Evolutionary conservation across 2,888 invertebrate genomes (phyloP), one percentile per base, ranked within the genome.

Genomic region (Aromia moschata): DNA sequence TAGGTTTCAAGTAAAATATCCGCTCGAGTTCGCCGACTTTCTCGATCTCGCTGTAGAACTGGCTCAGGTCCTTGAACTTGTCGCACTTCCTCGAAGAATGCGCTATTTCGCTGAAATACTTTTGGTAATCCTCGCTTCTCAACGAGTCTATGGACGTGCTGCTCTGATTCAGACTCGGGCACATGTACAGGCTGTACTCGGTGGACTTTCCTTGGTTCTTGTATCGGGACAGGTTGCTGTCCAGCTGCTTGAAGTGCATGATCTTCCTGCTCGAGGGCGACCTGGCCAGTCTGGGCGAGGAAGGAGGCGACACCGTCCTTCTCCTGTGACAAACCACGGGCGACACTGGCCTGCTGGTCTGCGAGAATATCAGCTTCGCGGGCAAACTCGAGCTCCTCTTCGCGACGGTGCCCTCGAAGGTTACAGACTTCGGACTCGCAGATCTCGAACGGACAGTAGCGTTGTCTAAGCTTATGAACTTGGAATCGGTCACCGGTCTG

Each of bases 41-140:
- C 79, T 95, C 95, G 60, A 96, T 83, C 66, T 91, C 92, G 25
- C 88, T 84, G 76, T 95, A 96, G 77, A 96, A 93, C 55, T 90
- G 87, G 74, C 92, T 92, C 1, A 96, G 83, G 70, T 94, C 94
- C 46, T 89, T 87, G 79, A 96, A 96, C 60, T 91, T 85, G 56
- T 90, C 90, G 0, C 92, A 92, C 77, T 88, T 89, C 49, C 84
- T 84, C 67, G 87, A 87, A 1, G 88, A 84, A 56, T 87, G 85
- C 70, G 87, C 79, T 71, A 90, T 80, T 67, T 89, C 89, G 20
- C 84, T 80, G 41, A 91, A 82, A 70, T 90, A 90, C 62, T 86
- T 86, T 65, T 87, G 87, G 72, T 89, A 90, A 63, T 89, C 88
- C 14, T 86, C 85, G 69, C 86, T 85, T 70, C 83, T 82, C 11